Base-by-base conservation (phyloP, 2,797 vertebrate species). In the Muraenolepis orangiensis region DNA sequence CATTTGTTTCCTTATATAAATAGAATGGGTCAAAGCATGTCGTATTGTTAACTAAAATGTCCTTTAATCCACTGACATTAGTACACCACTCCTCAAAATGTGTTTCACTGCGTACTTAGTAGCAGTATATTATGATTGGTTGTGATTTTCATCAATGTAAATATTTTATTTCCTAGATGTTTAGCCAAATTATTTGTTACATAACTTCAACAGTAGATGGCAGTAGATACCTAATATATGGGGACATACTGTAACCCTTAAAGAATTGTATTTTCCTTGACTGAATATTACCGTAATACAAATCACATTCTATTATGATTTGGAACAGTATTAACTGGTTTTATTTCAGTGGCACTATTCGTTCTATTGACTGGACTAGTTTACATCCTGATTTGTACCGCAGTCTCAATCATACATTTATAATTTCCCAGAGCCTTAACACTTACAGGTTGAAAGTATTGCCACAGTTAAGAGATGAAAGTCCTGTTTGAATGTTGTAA, bases 21-120 rank as follows among this genome's bases (percentile, higher is more conserved):
- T 67, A 78, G 89, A 81, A 89, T 87, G 83, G 70, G 74, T 80
- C 66, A 76, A 64, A 80, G 87, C 88, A 91, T 89, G 89, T 30
- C 6, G 74, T 4, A 72, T 72, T 76, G 75, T 7, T 64, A 11
- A 81, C 78, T 78, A 69, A 72, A 36, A 79, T 73, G 16, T 73
- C 30, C 68, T 30, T 20, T 69, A 10, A 78, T 72, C 72, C 32
- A 77, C 51, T 42, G 57, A 76, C 66, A 30, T 26, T 4, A 64
- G 23, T 26, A 64, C 57, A 64, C n/a, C 57, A 28, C 57, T 64
- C 2, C 23, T 26, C n/a, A 64, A 64, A 64, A 26, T 64, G 13
- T 7, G n/a, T 64, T n/a, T 66, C 29, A 30, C 28, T 16, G 12
- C 64, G 5, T 2, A 30, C 64, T 66, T 31, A 5, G 16, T 29